Conservation (phyloP, 2,113 vertebrate genomes). For the Spizaetus ornatus region DNA sequence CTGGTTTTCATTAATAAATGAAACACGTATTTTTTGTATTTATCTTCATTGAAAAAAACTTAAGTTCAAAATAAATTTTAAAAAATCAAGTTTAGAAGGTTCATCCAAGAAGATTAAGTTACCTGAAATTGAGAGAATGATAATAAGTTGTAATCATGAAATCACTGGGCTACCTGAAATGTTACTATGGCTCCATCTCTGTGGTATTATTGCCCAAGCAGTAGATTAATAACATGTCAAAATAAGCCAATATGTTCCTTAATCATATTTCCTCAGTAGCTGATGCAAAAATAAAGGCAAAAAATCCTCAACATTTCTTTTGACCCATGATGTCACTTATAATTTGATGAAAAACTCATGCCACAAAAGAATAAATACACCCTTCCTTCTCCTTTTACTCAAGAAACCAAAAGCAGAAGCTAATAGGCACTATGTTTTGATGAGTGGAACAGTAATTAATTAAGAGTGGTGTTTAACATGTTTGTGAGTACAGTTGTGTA, state of each 20-base stretch:
- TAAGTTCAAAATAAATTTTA: background rate
- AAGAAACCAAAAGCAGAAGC: background rate
- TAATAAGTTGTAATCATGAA: background rate
- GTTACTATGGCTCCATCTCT: background rate
- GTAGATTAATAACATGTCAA: background rate
- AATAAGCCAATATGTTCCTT: background rate
- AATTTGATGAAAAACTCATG: background rate
- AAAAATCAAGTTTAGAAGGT: background rate
- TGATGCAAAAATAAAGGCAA: background rate
- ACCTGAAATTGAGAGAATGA: background rate
- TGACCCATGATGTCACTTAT: background rate
- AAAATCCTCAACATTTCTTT: background rate
- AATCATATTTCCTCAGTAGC: background rate
- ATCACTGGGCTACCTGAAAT: background rate
- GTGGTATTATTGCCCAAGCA: background rate
- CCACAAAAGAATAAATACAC: background rate
- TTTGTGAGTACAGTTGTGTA: background rate
- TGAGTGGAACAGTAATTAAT: background rate
- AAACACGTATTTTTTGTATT: background rate
- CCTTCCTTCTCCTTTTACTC: background rate
- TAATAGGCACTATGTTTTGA: background rate
- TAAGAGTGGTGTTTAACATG: background rate
- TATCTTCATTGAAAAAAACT: background rate
- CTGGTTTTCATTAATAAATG: background rate
- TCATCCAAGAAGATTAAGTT: background rate